phyloP scores from a whole-genome alignment of 2,888 invertebrate species.

The Uropetala carovei region DNA sequence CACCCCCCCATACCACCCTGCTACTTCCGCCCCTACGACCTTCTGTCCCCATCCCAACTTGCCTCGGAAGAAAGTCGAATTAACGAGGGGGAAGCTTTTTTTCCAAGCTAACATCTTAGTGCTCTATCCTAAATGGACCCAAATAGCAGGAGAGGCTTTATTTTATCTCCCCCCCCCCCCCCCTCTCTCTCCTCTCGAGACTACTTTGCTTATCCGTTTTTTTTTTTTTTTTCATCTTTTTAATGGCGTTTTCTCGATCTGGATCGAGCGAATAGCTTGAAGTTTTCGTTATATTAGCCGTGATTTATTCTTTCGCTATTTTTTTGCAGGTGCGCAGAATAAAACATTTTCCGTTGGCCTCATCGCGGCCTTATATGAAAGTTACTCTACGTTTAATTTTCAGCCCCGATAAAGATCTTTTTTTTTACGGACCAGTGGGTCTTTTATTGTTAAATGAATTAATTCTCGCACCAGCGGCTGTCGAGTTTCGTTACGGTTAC shows the following conservation, averaged over 20 bases:
- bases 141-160: neutral
- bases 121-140: neutral
- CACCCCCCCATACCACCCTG: neutral
- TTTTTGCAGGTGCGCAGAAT: too few relatives aligned
- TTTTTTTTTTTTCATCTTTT: neutral
- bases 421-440: too few relatives aligned
- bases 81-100: neutral
- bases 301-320: too few relatives aligned
- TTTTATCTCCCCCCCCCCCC: neutral
- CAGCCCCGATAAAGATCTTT: too few relatives aligned
- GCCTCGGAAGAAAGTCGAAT: constrained; percentile 5
- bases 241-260: neutral
- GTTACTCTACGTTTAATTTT: too few relatives aligned
- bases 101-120: neutral
- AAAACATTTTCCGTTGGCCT: too few relatives aligned
- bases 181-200: neutral
- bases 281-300: neutral
- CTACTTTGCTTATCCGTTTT: constrained; percentile 7
- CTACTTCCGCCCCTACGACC: neutral
- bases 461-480: too few relatives aligned
- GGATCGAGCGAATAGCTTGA: neutral
- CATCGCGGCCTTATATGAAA: too few relatives aligned
- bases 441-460: too few relatives aligned
- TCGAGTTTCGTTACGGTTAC: too few relatives aligned
- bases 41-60: neutral